Evolutionary conservation across 2,888 invertebrate species (phyloP), one percentile per base, ranked within the genome.

Genomic region (Hypomecis atomaria): DNA sequence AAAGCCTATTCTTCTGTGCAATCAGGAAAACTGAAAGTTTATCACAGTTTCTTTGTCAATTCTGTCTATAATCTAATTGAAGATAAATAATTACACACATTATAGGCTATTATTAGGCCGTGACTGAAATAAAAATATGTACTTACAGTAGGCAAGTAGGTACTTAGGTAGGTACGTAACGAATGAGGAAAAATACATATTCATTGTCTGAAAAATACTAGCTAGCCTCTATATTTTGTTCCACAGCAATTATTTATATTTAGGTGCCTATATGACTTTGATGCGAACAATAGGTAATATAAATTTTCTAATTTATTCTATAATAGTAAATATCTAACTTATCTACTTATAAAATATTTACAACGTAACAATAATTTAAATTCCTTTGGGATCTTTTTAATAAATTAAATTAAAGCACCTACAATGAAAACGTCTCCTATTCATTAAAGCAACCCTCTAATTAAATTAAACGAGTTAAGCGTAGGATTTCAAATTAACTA

Each of bases 41-140:
- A 83, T 83, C 83, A 82, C 82, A 84, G 82, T 76, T 79, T 74
- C 74, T 77, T 82, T 76, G 73, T 77, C 71, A 71, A 75, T 74
- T 63, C 64, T 55, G 69, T 57, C 33, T 65, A 34, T 11, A 52
- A 4, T 45, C 23, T 56, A 52, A 47, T 50, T n/a, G 59, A 23
- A 40, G 44, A 44, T 10, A 34, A 59, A 63, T 59, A 49, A 55
- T 47, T 53, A 47, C 13, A 48, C 38, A 40, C n/a, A 45, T 44
- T n/a, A 53, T n/a, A 40, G 36, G 34, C 42, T 42, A 43, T 44
- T 44, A 56, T 37, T 58, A 62, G 58, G 57, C 45, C 56, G 49
- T 37, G 47, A 47, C 47, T 23, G 42, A 54, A 63, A 58, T 37
- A 4, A 36, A 34, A 11, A 43, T 34, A 38, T 40, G 52, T 53